These are phyloP conservation scores for Eleginops maclovinus DNA, from an alignment of 2,113 vertebrate genomes.

Conservation along the genomic window DNA sequence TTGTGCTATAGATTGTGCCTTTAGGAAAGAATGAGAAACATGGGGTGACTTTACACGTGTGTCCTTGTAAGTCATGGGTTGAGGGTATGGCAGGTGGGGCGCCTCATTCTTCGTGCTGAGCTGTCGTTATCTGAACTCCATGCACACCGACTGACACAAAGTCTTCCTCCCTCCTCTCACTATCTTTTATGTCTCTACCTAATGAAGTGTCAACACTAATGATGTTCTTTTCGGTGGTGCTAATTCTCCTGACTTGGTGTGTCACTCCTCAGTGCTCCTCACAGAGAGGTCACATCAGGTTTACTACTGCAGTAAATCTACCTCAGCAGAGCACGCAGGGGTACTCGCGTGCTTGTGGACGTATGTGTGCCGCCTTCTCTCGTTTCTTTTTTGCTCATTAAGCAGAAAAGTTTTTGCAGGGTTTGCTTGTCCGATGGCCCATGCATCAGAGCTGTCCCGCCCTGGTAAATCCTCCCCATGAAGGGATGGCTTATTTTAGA, in stretches of 20 bases:
- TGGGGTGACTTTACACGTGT: slow-evolving; percentile 20
- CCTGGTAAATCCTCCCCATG: slow-evolving; percentile 43
- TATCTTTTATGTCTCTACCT: slow-evolving; percentile 21
- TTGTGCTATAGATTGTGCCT: slow-evolving; percentile 34
- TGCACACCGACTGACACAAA: slow-evolving; percentile 45
- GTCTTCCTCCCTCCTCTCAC: slow-evolving; percentile 1
- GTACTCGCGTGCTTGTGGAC: neutral
- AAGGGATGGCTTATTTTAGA: slow-evolving; percentile 55
- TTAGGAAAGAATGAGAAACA: slow-evolving; percentile 28
- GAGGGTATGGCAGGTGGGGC: slow-evolving; percentile 36
- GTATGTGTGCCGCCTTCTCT: neutral
- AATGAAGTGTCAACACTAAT: slow-evolving; percentile 63
- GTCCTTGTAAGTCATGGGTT: slow-evolving; percentile 41
- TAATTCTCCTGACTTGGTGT: slow-evolving; percentile 56
- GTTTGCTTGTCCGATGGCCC: slow-evolving; percentile 55
- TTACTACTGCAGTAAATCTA: slow-evolving; percentile 42
- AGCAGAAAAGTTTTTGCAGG: slow-evolving; percentile 66
- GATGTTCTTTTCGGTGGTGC: slow-evolving; percentile 41
- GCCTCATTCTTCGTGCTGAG: slow-evolving; percentile 45
- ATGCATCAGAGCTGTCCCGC: slow-evolving; percentile 60
- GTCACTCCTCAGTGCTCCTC: slow-evolving; percentile 52
- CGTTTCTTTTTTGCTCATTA: slow-evolving; percentile 50
- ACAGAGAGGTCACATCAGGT: slow-evolving; percentile 46
- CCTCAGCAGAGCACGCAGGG: neutral
- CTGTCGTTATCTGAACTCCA: slow-evolving; percentile 8